These are phyloP conservation scores for Cyprinodon tularosa DNA, from an alignment of 2,113 vertebrate species.

Conservation along the genomic window DNA sequence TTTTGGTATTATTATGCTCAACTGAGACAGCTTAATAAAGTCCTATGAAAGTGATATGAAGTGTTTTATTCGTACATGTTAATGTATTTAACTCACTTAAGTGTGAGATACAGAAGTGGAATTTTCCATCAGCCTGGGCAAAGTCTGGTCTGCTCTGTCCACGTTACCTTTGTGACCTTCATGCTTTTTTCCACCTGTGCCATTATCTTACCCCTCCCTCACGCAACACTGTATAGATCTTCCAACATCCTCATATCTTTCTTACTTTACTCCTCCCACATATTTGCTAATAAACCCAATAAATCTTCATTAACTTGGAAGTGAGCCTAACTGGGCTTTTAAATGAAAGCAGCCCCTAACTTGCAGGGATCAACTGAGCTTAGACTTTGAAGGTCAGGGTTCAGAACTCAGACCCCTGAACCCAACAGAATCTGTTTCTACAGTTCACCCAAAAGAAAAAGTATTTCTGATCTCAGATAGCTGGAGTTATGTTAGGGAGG, in stretches of 20 bases:
- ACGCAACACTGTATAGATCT: background rate
- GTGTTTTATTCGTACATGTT: background rate
- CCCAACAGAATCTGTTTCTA: background rate
- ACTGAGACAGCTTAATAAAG: background rate
- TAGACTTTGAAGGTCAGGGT: background rate
- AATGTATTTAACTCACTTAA: background rate
- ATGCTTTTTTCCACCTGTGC: background rate
- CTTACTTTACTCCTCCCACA: background rate
- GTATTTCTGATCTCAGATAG: background rate
- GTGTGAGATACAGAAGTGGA: slow-evolving; percentile 2
- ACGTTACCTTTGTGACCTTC: slow-evolving; percentile 1
- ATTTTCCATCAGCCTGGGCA: slow-evolving; percentile 28
- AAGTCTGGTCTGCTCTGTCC: slow-evolving; percentile 17
- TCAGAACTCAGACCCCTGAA: background rate
- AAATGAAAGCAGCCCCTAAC: background rate
- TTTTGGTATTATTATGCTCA: background rate
- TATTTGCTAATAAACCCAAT: background rate
- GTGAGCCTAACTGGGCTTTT: background rate
- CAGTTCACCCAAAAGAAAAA: background rate
- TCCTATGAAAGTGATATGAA: background rate
- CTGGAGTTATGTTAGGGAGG: background rate
- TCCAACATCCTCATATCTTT: background rate
- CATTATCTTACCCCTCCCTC: slow-evolving; percentile 7
- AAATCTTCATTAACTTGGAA: background rate
- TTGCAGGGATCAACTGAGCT: background rate